Conservation (phyloP, 2,888 invertebrate genomes). For the Polymixis lichenea region DNA sequence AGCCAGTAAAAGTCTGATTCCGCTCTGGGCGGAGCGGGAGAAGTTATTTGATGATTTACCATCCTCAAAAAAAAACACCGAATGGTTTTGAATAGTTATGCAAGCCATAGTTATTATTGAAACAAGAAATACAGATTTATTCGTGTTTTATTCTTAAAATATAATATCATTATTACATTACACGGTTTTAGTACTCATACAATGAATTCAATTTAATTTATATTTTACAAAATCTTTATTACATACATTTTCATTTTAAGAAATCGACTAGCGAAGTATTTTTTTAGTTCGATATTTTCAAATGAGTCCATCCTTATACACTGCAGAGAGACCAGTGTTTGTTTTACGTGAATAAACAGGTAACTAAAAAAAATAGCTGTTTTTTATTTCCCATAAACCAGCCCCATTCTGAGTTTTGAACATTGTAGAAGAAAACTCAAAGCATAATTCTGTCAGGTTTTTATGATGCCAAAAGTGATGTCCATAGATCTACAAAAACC, state of each 20-base stretch:
- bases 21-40: too few species aligned
- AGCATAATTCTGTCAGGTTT: neutral
- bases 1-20: too few species aligned
- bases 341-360: neutral
- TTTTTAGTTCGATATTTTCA: neutral
- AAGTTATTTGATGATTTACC: too few species aligned
- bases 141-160: conserved; percentile 14
- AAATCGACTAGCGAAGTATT: conserved; percentile 41
- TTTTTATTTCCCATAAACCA: too few species aligned
- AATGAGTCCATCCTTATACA: conserved; percentile 8
- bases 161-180: neutral
- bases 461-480: neutral
- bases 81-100: too few species aligned
- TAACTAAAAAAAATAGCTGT: too few species aligned
- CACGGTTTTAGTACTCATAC: neutral
- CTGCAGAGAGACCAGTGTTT: neutral
- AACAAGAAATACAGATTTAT: conserved; percentile 1
- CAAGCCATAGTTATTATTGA: neutral
- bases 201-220: neutral
- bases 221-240: conserved; percentile 23
- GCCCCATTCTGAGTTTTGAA: too few species aligned
- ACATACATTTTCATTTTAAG: neutral
- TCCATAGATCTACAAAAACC: too few species aligned
- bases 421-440: neutral
- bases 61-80: too few species aligned